These are phyloP conservation scores for Drosophila affinis DNA, from an alignment of 2,888 invertebrate species.

Conservation along the genomic window DNA sequence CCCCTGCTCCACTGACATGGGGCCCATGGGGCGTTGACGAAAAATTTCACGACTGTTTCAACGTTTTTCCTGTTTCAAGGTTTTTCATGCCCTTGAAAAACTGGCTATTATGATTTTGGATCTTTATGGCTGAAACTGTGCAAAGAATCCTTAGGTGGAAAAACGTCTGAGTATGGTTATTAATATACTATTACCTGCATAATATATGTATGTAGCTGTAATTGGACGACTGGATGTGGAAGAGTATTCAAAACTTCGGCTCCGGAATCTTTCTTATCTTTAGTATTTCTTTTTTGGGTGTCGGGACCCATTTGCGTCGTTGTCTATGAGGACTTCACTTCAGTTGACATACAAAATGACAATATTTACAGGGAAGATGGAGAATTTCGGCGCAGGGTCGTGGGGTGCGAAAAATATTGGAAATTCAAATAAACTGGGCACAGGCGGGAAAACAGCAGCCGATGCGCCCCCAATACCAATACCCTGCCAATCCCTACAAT, in stretches of 20 bases:
- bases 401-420: conserved; percentile 39
- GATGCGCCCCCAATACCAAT: background rate
- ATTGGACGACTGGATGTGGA: too few species aligned
- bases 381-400: conserved; percentile 6
- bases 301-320: conserved; percentile 29
- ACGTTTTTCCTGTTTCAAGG: conserved; percentile 29
- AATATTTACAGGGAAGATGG: conserved; percentile 41
- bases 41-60: conserved; percentile 48
- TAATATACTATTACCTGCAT: too few species aligned
- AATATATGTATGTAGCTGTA: too few species aligned
- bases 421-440: conserved; percentile 44
- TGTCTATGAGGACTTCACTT: conserved; percentile 42
- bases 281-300: background rate
- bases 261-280: background rate
- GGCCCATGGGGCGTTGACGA: conserved; percentile 17
- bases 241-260: background rate
- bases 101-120: background rate
- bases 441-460: conserved; percentile 4
- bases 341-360: conserved; percentile 48
- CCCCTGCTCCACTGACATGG: background rate
- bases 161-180: too few species aligned
- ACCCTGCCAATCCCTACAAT: background rate
- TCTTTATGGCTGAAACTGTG: background rate
- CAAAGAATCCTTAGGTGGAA: too few species aligned
- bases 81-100: conserved; percentile 3